These are phyloP conservation scores for Sebastes cheni DNA, from an alignment of 2,797 vertebrate species.

Conservation along the genomic window DNA sequence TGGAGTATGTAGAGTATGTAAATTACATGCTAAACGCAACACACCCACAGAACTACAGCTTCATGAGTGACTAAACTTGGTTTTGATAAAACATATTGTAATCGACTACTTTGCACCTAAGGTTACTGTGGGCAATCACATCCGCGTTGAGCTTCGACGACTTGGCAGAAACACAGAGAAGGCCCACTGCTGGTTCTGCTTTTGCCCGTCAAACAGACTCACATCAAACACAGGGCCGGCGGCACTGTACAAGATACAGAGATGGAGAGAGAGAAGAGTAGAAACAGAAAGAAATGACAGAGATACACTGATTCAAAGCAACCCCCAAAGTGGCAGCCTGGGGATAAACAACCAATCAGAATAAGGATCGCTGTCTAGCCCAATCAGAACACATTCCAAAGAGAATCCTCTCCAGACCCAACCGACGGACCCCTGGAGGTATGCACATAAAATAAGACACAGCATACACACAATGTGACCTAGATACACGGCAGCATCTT, in stretches of 20 bases:
- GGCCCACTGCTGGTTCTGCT: conserved; percentile 71
- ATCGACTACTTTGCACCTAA: conserved; percentile 43
- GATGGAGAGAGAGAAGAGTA: conserved; percentile 48
- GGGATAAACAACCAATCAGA: conserved; percentile 72
- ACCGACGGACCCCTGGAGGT: conserved; percentile 44
- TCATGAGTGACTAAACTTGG: neutral
- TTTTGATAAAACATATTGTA: conserved; percentile 25
- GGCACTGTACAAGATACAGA: conserved; percentile 51
- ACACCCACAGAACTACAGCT: neutral
- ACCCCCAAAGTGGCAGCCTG: conserved; percentile 54
- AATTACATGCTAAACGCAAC: neutral
- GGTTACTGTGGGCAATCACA: conserved; percentile 47
- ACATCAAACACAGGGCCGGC: conserved; percentile 69
- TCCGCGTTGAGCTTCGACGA: conserved; percentile 8
- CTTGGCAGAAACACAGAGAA: conserved; percentile 52
- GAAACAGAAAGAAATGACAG: conserved; percentile 40
- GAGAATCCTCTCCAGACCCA: conserved; percentile 64
- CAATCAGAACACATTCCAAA: conserved; percentile 71
- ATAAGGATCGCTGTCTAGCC: conserved; percentile 49
- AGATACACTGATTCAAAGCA: conserved; percentile 63
- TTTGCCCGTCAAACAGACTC: conserved; percentile 71
- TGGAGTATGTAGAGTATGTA: neutral
- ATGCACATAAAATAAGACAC: conserved; percentile 44
- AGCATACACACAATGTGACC: conserved; percentile 35
- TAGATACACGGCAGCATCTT: conserved; percentile 50